Conservation (phyloP, 2,888 invertebrate species). For the Pristionchus japonicus region DNA sequence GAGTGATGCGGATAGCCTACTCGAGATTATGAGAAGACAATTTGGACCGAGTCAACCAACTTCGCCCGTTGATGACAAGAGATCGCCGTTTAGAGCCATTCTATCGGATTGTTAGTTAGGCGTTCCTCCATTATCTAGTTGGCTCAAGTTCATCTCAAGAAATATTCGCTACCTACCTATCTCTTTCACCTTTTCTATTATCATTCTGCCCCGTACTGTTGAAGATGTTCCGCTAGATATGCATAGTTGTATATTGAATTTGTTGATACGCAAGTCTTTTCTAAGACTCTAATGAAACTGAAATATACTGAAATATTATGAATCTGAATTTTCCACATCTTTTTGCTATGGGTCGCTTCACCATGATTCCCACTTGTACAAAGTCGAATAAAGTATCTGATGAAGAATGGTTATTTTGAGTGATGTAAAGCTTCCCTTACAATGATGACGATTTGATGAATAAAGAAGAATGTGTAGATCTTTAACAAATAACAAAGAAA, state of each 20-base stretch:
- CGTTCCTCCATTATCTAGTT: too few species aligned
- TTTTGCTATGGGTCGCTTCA: slow-evolving; percentile 10
- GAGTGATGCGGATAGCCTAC: slow-evolving; percentile 58
- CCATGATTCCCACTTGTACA: slow-evolving; percentile 32
- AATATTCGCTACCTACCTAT: too few species aligned
- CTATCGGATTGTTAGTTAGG: slow-evolving; percentile 44
- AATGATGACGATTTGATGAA: too few species aligned
- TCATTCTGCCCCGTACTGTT: too few species aligned
- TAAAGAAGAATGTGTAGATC: too few species aligned
- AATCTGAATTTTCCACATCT: neutral
- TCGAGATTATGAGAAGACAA: slow-evolving; percentile 15
- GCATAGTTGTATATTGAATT: neutral
- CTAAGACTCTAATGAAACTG: slow-evolving; percentile 22
- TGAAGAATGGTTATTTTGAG: neutral
- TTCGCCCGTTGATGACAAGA: neutral
- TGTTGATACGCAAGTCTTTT: neutral
- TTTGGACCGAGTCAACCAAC: slow-evolving; percentile 24
- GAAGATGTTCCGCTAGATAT: too few species aligned
- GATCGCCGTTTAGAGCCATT: slow-evolving; percentile 40
- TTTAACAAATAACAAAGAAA: too few species aligned
- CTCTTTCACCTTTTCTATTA: too few species aligned
- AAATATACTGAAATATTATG: neutral
- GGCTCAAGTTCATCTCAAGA: too few species aligned
- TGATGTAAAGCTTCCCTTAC: too few species aligned
- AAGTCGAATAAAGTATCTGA: neutral